These are phyloP conservation scores for Peromyscus leucopus DNA, from an alignment of 2,113 vertebrate genomes.

Conservation along the genomic window DNA sequence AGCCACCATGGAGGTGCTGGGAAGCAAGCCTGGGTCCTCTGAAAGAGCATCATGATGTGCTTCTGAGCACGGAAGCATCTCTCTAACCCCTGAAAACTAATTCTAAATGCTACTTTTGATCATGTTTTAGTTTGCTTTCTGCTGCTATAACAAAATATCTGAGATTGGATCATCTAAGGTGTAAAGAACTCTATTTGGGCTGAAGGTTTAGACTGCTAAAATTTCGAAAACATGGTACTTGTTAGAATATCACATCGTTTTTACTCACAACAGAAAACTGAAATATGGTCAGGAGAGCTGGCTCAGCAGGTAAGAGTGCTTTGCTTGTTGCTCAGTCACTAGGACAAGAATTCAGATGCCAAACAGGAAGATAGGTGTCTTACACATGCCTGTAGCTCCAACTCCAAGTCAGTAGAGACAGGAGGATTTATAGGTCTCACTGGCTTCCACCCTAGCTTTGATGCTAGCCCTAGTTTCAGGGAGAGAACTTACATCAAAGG, in stretches of 20 bases:
- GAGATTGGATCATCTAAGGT: not conserved
- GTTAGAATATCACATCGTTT: no score
- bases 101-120: not conserved
- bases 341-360: not conserved
- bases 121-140: not conserved
- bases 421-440: not conserved
- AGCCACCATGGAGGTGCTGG: not conserved
- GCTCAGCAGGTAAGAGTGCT: not conserved
- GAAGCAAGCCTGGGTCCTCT: not conserved
- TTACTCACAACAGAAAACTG: not conserved
- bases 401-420: not conserved
- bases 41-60: not conserved
- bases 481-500: not conserved
- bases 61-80: not conserved
- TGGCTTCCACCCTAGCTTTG: not conserved
- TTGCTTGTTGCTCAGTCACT: not conserved
- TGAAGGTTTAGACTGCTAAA: not conserved
- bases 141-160: not conserved
- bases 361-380: not conserved
- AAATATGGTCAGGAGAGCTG: not conserved
- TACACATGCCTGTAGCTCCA: not conserved
- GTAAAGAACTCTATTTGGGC: not conserved
- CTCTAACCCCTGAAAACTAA: not conserved
- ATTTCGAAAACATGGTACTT: no score
- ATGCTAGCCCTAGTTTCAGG: not conserved